These are phyloP conservation scores for Strix occidentalis DNA, from an alignment of 2,797 vertebrate species.

Conservation along the genomic window DNA sequence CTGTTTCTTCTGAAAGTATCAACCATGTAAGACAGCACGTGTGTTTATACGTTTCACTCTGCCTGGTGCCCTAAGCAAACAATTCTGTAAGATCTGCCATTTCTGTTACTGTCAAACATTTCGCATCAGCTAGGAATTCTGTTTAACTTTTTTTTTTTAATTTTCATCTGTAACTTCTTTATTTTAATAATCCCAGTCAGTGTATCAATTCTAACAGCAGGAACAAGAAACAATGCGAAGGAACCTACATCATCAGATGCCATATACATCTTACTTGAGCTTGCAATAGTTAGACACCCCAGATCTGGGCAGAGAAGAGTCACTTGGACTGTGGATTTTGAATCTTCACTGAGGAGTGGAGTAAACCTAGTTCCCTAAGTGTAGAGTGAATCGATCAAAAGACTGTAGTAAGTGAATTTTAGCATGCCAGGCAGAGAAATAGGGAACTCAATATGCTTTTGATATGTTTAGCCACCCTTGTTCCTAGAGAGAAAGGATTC, in stretches of 20 bases:
- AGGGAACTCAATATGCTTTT: background rate
- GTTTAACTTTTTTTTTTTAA: background rate
- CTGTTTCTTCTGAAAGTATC: background rate
- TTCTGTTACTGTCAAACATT: background rate
- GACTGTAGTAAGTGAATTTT: background rate
- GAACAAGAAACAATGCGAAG: background rate
- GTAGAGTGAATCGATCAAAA: background rate
- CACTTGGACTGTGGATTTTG: background rate
- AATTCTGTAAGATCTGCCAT: background rate
- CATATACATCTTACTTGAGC: background rate
- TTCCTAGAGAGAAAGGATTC: background rate
- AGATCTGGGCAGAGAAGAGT: background rate
- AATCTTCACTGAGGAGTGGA: background rate
- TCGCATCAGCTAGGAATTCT: background rate
- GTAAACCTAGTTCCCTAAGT: background rate
- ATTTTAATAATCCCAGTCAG: background rate
- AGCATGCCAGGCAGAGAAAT: background rate
- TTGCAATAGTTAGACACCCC: background rate
- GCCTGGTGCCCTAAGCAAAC: background rate
- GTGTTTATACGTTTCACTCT: background rate
- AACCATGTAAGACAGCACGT: background rate
- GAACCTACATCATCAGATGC: background rate
- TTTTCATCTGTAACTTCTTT: background rate
- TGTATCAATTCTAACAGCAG: background rate
- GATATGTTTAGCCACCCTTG: background rate